Evolutionary conservation across 2,797 vertebrate species (phyloP).

Genomic region (Karalla daura): DNA sequence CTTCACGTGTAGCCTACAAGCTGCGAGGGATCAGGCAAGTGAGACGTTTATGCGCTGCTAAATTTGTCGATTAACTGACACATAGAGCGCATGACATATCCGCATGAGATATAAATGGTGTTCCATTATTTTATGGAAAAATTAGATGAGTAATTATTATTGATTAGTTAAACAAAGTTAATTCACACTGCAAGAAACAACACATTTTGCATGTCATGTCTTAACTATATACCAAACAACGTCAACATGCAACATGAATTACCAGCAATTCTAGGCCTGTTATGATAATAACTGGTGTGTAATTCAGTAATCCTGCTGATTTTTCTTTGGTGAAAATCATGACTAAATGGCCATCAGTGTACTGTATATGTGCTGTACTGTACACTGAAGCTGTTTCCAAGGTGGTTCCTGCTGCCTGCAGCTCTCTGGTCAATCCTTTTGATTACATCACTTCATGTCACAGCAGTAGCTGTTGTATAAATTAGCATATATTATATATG

Average conservation of each 20-base stretch:
- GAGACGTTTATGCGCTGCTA: background rate
- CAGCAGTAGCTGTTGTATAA: conserved; percentile 49
- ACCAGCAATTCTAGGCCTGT: background rate
- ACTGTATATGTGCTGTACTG: background rate
- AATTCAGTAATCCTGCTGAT: too few relatives aligned
- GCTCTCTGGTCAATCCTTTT: conserved; percentile 17
- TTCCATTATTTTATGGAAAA: too few relatives aligned
- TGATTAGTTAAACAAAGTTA: background rate
- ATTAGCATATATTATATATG: conserved; percentile 64
- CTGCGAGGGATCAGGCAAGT: background rate
- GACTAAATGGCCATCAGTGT: background rate
- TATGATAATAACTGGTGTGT: too few relatives aligned
- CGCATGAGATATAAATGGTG: background rate
- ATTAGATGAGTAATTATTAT: background rate
- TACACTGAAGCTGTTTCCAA: background rate
- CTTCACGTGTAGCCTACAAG: conserved; percentile 3
- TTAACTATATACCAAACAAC: background rate
- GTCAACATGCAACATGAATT: background rate
- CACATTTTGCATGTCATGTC: background rate
- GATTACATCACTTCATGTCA: conserved; percentile 54
- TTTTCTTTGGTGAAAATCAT: too few relatives aligned
- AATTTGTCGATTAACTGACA: background rate
- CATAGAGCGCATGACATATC: background rate
- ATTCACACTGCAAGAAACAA: background rate
- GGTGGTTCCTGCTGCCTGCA: conserved; percentile 5